These are phyloP conservation scores for Muscicapa comitata DNA, from an alignment of 2,797 vertebrate species.

Conservation along the genomic window DNA sequence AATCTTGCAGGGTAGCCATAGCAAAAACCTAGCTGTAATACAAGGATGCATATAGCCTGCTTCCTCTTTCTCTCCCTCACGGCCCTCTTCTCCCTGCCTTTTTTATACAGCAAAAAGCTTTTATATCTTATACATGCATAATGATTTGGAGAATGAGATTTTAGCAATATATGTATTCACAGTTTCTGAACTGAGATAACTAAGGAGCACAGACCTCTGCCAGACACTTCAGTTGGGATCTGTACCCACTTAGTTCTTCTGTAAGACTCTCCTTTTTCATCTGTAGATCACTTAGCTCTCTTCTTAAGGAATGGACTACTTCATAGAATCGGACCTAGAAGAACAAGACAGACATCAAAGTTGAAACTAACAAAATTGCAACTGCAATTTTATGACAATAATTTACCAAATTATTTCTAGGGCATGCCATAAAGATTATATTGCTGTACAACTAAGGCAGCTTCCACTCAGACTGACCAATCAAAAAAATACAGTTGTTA, in stretches of 20 bases:
- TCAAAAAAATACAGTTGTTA: background rate
- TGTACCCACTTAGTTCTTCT: constrained; percentile 83
- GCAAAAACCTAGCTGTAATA: background rate
- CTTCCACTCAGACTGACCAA: background rate
- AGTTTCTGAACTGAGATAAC: background rate
- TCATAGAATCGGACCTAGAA: constrained; percentile 86
- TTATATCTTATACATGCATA: background rate
- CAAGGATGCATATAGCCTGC: rapidly evolving
- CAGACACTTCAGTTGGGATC: constrained; percentile 82
- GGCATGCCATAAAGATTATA: background rate
- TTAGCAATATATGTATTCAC: rapidly evolving
- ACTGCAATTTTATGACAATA: background rate
- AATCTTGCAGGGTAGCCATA: background rate
- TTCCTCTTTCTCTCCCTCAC: background rate
- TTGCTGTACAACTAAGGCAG: background rate
- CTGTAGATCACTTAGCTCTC: constrained; percentile 82
- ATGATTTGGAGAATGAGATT: background rate
- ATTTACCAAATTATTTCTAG: background rate
- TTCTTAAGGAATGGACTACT: constrained; percentile 81
- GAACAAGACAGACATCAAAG: background rate
- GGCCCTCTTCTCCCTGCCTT: rapidly evolving
- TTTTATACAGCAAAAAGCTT: background rate
- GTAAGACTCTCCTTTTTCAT: constrained; percentile 77
- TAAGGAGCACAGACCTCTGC: constrained; percentile 83
- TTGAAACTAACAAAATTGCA: background rate